Conservation (phyloP, 1,140 invertebrate species). For the Homarus americanus region DNA sequence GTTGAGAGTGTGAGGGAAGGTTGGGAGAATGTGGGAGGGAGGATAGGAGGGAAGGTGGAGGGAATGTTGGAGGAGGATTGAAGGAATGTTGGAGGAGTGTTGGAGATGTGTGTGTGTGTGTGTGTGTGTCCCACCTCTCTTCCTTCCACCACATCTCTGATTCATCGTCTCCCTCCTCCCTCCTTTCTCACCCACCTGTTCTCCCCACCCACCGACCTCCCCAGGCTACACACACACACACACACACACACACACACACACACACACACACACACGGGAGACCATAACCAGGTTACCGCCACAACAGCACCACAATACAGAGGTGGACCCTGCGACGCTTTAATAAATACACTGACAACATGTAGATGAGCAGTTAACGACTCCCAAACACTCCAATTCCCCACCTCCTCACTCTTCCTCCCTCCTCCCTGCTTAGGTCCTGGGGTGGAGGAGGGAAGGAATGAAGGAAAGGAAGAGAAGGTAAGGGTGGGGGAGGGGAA, state of each 20-base stretch:
- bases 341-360: slow-evolving; percentile 33
- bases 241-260: too few relatives aligned
- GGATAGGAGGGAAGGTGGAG: neutral
- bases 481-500: neutral
- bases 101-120: slow-evolving; percentile 39
- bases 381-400: slow-evolving; percentile 19
- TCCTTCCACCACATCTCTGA: neutral
- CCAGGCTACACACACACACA: too few relatives aligned
- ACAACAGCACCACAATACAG: neutral
- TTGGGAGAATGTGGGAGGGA: too few relatives aligned
- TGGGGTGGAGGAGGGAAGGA: neutral
- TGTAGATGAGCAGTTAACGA: slow-evolving; percentile 32
- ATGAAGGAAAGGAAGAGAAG: neutral
- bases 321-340: too few relatives aligned
- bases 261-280: neutral
- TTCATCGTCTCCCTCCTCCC: neutral
- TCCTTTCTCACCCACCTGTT: neutral
- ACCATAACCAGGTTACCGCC: neutral
- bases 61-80: neutral
- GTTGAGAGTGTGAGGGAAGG: too few relatives aligned
- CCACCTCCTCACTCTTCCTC: too few relatives aligned
- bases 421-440: too few relatives aligned
- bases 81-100: too few relatives aligned
- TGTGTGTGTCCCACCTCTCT: slow-evolving; percentile 36
- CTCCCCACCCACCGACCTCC: neutral